Percentiles rank a stretch among this genome's conserved stretches.
phyloP scores from a whole-genome alignment of 2,888 invertebrate genomes.

The Andrena hattorfiana region DNA sequence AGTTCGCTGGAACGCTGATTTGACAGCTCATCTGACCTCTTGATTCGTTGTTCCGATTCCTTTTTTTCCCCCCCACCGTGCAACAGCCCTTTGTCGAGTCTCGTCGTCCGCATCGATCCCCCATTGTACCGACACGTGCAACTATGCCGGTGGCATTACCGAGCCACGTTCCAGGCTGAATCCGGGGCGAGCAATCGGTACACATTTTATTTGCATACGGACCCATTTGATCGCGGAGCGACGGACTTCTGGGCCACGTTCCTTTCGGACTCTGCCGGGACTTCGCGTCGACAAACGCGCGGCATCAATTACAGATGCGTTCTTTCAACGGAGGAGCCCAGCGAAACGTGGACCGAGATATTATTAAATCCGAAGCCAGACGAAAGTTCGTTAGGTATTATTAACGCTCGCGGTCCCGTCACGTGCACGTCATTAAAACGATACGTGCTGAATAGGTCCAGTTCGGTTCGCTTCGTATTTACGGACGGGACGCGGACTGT shows the following conservation, averaged over 20 bases:
- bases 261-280: background rate
- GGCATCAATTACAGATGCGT: background rate
- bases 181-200: constrained; percentile 37
- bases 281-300: background rate
- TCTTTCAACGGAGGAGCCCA: background rate
- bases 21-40: constrained; percentile 70
- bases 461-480: constrained; percentile 1
- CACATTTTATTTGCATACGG: constrained; percentile 44
- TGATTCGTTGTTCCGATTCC: constrained; percentile 65
- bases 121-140: constrained; percentile 38
- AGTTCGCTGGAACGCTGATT: constrained; percentile 66
- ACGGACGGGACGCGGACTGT: background rate
- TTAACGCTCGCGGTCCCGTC: constrained; percentile 42
- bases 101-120: constrained; percentile 25
- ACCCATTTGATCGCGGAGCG: background rate
- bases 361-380: constrained; percentile 1
- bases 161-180: constrained; percentile 33
- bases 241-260: background rate
- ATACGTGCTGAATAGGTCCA: constrained; percentile 31
- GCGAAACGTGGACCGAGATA: constrained; percentile 2
- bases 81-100: constrained; percentile 52
- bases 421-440: constrained; percentile 59
- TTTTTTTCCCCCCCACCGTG: constrained; percentile 41
- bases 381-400: constrained; percentile 35
- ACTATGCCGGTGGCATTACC: constrained; percentile 41